phyloP scores from a whole-genome alignment of 1,140 invertebrate genomes.

The Penaeus indicus region DNA sequence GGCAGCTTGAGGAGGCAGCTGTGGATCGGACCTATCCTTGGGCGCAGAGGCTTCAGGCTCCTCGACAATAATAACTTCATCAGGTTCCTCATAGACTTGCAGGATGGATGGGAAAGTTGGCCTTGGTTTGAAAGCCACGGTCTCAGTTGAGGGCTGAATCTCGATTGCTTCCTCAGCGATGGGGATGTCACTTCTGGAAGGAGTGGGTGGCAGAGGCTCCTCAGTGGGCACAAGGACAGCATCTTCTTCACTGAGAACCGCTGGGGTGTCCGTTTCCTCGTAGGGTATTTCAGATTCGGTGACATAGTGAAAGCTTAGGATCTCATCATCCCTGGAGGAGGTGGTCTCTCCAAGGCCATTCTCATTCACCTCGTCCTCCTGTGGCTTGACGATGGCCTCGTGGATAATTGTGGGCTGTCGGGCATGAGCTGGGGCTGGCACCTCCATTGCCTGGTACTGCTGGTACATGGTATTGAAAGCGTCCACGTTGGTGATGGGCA shows the following conservation, averaged over 20 bases:
- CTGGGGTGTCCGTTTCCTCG: slow-evolving; percentile 41
- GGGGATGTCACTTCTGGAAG: slow-evolving; percentile 44
- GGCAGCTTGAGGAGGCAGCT: no score
- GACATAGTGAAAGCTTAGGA: slow-evolving; percentile 5
- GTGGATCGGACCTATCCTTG: no score
- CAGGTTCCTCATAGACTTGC: no score
- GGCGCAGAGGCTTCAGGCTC: no score
- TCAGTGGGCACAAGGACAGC: slow-evolving; percentile 46
- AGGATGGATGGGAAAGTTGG: no score
- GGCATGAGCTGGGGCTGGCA: background rate
- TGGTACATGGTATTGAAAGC: slow-evolving; percentile 58
- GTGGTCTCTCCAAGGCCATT: slow-evolving; percentile 35
- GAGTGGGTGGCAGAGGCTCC: slow-evolving; percentile 52
- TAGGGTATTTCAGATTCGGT: background rate
- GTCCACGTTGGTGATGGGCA: slow-evolving; percentile 53
- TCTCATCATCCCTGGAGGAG: background rate
- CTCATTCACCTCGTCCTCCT: slow-evolving; percentile 48
- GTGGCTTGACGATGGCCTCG: background rate
- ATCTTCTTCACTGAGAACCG: slow-evolving; percentile 39
- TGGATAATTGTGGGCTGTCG: background rate
- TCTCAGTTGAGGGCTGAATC: background rate
- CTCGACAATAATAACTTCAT: no score
- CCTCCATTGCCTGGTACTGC: slow-evolving; percentile 41
- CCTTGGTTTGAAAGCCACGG: no score
- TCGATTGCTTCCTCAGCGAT: background rate